phyloP scores from a whole-genome alignment of 1,140 invertebrate genomes.

The Spodoptera litura region DNA sequence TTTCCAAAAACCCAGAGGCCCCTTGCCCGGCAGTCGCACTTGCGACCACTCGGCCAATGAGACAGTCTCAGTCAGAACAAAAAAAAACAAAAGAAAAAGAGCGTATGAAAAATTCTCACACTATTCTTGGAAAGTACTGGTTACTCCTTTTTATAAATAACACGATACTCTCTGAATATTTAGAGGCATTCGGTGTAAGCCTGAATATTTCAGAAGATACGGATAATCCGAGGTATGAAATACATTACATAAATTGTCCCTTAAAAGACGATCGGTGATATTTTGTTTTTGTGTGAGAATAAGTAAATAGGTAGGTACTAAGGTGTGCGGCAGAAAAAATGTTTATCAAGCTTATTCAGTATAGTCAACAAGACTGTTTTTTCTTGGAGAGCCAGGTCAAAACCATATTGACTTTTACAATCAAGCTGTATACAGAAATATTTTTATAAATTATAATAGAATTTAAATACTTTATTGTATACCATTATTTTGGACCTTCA shows the following conservation, averaged over 20 bases:
- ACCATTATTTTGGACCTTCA: too few species aligned
- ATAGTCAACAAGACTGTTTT: too few species aligned
- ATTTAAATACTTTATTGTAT: too few species aligned
- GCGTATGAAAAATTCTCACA: not conserved
- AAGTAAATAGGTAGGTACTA: not conserved
- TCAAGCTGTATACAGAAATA: too few species aligned
- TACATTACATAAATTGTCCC: slow-evolving; percentile 48
- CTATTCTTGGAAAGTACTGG: slow-evolving; percentile 1
- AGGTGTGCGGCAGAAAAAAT: not conserved
- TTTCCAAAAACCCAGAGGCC: too few species aligned
- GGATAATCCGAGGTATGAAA: slow-evolving; percentile 47
- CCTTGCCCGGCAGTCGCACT: too few species aligned
- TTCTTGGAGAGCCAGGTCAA: too few species aligned
- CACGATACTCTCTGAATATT: slow-evolving; percentile 38
- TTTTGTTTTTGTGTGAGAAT: slow-evolving; percentile 30
- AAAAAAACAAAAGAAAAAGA: too few species aligned
- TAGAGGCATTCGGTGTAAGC: slow-evolving; percentile 33
- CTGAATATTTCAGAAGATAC: slow-evolving; percentile 45
- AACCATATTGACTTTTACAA: too few species aligned
- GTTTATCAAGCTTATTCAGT: not conserved
- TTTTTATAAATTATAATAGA: too few species aligned
- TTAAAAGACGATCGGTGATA: slow-evolving; percentile 28
- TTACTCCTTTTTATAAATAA: slow-evolving; percentile 31
- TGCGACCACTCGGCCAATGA: too few species aligned
- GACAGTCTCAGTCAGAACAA: too few species aligned